These are phyloP conservation scores for Sympetrum striolatum DNA, from an alignment of 2,888 invertebrate species.

Conservation along the genomic window DNA sequence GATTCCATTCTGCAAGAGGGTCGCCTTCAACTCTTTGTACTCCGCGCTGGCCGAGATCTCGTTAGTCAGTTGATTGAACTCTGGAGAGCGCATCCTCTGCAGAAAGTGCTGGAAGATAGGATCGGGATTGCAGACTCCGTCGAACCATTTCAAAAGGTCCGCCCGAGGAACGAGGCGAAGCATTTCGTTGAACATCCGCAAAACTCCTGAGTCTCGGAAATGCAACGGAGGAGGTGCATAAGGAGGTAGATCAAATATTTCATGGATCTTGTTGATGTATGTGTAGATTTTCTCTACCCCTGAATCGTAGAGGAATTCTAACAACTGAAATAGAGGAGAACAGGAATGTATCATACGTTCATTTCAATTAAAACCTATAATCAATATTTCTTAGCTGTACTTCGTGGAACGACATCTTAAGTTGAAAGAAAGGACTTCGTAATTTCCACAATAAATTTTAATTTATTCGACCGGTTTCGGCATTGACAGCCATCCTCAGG, in stretches of 20 bases:
- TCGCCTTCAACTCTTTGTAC: not conserved
- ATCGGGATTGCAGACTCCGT: not conserved
- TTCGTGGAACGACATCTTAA: no score
- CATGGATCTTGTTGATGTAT: constrained; percentile 52
- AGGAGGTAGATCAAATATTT: constrained; percentile 50
- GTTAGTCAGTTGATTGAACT: not conserved
- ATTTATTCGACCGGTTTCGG: no score
- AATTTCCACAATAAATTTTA: no score
- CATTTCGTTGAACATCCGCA: constrained; percentile 52
- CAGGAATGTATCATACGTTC: no score
- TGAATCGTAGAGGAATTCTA: constrained; percentile 48
- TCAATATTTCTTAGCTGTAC: no score
- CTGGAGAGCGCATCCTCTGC: not conserved
- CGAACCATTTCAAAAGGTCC: constrained; percentile 52
- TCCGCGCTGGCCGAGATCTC: not conserved
- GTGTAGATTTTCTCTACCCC: constrained; percentile 52
- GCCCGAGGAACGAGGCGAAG: constrained; percentile 52
- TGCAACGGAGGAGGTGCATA: not conserved
- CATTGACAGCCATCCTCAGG: no score
- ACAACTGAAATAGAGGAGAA: constrained; percentile 46
- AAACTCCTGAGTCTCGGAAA: constrained; percentile 36
- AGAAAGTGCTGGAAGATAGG: not conserved
- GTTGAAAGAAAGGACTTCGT: no score
- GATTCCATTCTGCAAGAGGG: not conserved
- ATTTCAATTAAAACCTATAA: no score